Conservation (phyloP, 2,888 invertebrate species). For the Erynnis tages region DNA sequence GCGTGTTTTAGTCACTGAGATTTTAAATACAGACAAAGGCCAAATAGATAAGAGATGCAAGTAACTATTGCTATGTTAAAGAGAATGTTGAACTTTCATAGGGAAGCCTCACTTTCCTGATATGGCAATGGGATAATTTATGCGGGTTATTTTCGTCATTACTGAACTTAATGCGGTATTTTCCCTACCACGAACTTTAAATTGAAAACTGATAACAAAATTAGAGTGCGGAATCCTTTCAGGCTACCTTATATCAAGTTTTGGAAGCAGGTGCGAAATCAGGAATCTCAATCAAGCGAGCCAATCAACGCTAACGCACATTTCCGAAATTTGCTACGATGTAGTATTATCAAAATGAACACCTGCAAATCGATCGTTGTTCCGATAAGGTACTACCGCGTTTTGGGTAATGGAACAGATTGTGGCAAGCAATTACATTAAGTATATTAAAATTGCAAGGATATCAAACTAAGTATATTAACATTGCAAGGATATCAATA, state of each 20-base stretch:
- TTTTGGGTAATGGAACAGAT: slow-evolving; percentile 11
- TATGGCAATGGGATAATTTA: no score
- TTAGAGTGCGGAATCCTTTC: neutral
- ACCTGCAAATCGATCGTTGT: slow-evolving; percentile 39
- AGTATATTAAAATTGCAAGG: neutral
- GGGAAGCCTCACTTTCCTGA: no score
- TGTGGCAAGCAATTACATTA: neutral
- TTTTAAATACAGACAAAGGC: no score
- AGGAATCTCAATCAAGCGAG: slow-evolving; percentile 9
- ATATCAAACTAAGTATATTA: neutral
- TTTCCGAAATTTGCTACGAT: slow-evolving; percentile 46
- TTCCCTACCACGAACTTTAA: no score
- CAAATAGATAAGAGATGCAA: no score
- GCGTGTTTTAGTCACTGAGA: no score
- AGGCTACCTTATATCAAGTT: neutral
- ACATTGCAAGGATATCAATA: slow-evolving; percentile 1
- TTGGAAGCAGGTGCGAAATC: slow-evolving; percentile 21
- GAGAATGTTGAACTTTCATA: no score
- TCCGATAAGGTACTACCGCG: slow-evolving; percentile 3
- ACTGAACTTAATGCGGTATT: no score
- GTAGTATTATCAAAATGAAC: slow-evolving; percentile 43
- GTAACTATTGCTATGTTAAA: no score
- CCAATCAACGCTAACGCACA: slow-evolving; percentile 30
- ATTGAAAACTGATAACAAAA: neutral
- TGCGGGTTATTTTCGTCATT: no score